These are phyloP conservation scores for Ctenomys sociabilis DNA, from an alignment of 2,113 vertebrate genomes.

Conservation along the genomic window DNA sequence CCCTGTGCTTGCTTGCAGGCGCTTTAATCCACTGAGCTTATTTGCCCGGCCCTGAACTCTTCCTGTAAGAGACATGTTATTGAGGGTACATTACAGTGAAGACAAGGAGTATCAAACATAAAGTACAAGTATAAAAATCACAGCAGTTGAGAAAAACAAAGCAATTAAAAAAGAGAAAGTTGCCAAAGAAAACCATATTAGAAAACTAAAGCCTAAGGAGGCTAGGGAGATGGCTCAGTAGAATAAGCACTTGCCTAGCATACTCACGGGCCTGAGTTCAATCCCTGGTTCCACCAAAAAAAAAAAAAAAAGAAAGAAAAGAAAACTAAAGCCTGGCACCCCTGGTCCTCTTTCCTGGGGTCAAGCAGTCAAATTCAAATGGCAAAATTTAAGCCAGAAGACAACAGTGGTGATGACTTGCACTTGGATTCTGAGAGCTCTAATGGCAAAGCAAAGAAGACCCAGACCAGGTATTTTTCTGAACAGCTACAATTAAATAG, in stretches of 20 bases:
- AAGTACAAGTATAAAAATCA: neutral
- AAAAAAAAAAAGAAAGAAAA: neutral
- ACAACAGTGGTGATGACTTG: neutral
- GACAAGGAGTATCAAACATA: neutral
- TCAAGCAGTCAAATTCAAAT: slow-evolving; percentile 53
- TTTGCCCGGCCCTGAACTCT: neutral
- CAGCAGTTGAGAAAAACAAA: neutral
- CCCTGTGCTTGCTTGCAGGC: no score
- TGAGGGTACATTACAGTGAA: neutral
- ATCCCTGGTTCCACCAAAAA: no score
- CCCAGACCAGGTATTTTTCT: neutral
- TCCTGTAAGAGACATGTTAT: neutral
- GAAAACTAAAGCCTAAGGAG: neutral
- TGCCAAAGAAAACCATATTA: neutral
- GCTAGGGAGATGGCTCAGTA: no score
- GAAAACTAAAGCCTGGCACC: neutral
- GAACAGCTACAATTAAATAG: neutral
- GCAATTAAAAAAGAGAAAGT: neutral
- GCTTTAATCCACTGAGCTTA: no score
- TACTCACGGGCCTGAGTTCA: no score
- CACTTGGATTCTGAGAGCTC: neutral
- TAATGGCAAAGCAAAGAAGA: neutral
- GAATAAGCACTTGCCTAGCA: no score
- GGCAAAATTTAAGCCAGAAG: slow-evolving; percentile 62
- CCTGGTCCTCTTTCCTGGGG: neutral